Conservation (phyloP, 2,797 vertebrate species). For the Halcyon smyrnensis region DNA sequence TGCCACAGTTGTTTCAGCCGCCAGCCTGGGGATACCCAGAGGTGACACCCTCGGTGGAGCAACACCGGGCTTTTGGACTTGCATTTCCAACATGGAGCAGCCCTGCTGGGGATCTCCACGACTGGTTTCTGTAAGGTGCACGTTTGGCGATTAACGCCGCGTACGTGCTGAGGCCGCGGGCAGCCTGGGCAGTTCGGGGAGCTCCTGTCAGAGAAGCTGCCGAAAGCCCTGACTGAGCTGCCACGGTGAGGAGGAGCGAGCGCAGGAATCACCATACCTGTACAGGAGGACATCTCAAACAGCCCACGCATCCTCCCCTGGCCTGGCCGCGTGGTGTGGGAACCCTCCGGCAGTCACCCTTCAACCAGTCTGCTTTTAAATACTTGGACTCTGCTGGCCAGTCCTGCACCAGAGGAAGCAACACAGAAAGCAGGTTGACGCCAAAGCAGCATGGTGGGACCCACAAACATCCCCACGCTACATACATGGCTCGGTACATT, state of each 20-base stretch:
- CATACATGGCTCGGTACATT: fast-evolving
- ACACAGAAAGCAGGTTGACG: fast-evolving
- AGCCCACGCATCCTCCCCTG: not conserved
- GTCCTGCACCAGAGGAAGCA: not conserved
- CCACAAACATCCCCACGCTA: not conserved
- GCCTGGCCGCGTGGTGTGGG: fast-evolving
- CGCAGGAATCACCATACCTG: fast-evolving
- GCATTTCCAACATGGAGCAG: not conserved
- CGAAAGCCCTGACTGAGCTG: fast-evolving
- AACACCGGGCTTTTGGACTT: not conserved
- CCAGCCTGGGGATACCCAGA: not conserved
- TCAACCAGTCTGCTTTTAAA: not conserved
- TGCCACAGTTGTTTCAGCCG: not conserved
- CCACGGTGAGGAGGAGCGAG: not conserved
- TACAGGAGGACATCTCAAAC: not conserved
- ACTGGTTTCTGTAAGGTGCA: fast-evolving
- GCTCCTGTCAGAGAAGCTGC: not conserved
- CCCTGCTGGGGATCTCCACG: not conserved
- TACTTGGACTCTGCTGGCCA: fast-evolving
- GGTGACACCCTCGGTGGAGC: fast-evolving
- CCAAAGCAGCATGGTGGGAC: fast-evolving
- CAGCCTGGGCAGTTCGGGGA: too few relatives aligned
- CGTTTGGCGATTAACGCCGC: fast-evolving
- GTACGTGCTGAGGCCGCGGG: not conserved
- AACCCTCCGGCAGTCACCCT: not conserved